These are phyloP conservation scores for Colinus virginianus DNA, from an alignment of 2,113 vertebrate genomes.

Conservation along the genomic window DNA sequence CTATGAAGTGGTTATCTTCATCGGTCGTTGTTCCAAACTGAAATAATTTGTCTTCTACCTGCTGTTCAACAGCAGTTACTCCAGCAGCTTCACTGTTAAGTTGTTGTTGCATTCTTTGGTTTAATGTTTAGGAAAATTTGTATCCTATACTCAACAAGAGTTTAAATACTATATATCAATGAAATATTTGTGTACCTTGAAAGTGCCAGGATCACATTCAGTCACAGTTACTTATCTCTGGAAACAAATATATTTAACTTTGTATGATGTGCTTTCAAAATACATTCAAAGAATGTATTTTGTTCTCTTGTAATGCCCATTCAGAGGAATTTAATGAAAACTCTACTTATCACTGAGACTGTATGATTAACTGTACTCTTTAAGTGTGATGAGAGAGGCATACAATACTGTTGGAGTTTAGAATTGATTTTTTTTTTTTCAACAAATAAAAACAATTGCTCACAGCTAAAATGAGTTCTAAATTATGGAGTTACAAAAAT, in stretches of 20 bases:
- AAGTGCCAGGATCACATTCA: not conserved
- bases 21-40: not conserved
- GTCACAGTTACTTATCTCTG: not conserved
- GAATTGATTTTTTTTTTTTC: not conserved
- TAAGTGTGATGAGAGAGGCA: not conserved
- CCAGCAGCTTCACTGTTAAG: not conserved
- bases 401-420: not conserved
- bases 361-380: not conserved
- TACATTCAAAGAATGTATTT: not conserved
- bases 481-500: not conserved
- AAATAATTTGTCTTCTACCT: not conserved
- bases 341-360: not conserved
- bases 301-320: not conserved
- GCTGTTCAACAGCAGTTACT: not conserved
- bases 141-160: not conserved
- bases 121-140: not conserved
- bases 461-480: not conserved
- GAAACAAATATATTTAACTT: not conserved
- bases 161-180: not conserved
- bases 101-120: not conserved
- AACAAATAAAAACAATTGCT: not conserved
- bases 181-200: not conserved
- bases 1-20: not conserved
- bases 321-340: not conserved
- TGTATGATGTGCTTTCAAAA: not conserved